Percentiles rank a stretch among this genome's conserved stretches.
Conservation (phyloP, 2,888 invertebrate genomes). For the Apocheima hispidaria region DNA sequence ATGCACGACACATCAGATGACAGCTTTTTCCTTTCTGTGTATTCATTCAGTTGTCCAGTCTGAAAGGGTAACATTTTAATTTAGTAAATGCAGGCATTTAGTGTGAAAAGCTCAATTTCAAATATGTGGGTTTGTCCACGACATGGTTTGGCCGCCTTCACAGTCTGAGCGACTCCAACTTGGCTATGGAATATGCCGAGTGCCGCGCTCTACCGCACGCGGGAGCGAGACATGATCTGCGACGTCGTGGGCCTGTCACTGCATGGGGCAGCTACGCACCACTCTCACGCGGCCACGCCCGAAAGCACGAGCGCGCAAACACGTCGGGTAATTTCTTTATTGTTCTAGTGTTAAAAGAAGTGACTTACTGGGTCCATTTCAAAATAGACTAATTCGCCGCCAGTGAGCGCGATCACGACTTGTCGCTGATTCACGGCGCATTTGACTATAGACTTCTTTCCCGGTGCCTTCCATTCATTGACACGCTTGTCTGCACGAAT, state of each 20-base stretch:
- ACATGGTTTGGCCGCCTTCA: conserved; percentile 91
- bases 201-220: conserved; percentile 80
- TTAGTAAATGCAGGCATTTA: conserved; percentile 25
- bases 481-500: conserved; percentile 99
- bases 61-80: conserved; percentile 72
- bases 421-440: conserved; percentile 99
- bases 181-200: conserved; percentile 92
- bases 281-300: conserved; percentile 66
- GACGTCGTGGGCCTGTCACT: conserved; percentile 87
- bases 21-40: conserved; percentile 98
- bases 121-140: conserved; percentile 79
- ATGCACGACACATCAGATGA: conserved; percentile 99
- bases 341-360: conserved; percentile 9
- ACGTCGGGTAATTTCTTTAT: conserved; percentile 63
- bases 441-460: conserved; percentile 98
- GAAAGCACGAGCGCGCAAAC: conserved; percentile 64
- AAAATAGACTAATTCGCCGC: conserved; percentile 99
- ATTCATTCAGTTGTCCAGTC: conserved; percentile 99
- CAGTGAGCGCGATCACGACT: conserved; percentile 98
- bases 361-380: conserved; percentile 98
- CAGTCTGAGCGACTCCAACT: conserved; percentile 88
- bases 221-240: conserved; percentile 86
- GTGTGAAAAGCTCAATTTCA: conserved; percentile 1
- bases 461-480: conserved; percentile 99
- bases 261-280: conserved; percentile 84